Base-by-base conservation (phyloP, 2,797 vertebrate species). In the Semotilus atromaculatus region DNA sequence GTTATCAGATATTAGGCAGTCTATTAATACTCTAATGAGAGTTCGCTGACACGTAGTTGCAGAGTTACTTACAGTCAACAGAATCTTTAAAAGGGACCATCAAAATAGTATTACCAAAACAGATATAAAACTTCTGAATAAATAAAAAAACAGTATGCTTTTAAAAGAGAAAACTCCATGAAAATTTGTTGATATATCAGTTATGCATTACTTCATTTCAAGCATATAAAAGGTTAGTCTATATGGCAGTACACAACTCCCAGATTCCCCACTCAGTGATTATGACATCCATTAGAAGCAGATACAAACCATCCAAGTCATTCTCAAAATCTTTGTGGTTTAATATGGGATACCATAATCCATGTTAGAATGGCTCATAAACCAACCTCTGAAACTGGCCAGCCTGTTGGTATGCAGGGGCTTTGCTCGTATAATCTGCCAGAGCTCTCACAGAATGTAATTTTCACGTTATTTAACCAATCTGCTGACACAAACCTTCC, bases 401-500 rank as follows among this genome's bases (percentile, higher is more conserved):
- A 8, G n/a, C 23, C n/a, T 23, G n/a, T 38, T 60, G 19, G 38
- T 73, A 48, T 48, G 53, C 26, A 75, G n/a, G 67, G 66, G 60
- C 62, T 40, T 43, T 77, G 55, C 34, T 29, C 18, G 10, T 51
- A 16, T 66, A 23, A 38, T 64, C 67, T 45, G 66, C 66, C 21
- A 55, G 36, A 73, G 34, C 23, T 31, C 23, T 72, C 40, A 36
- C n/a, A 45, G 51, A 58, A 19, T 8, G 19, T 16, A 31, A 40
- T 14, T 7, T 55, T 84, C 19, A 80, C 2, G 62, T 80, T 55
- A 45, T 79, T 66, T 21, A 71, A 79, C 26, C 14, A 19, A 13
- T 82, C 14, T 43, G 45, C 82, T 87, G 85, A 86, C 48, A 18
- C 64, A 64, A 64, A 71, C 53, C 40, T 76, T 74, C 13, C 45